A percentile compares a stretch with the other conserved stretches of the same genome.
These are phyloP conservation scores for Cyprinus carpio DNA, from an alignment of 2,113 vertebrate species.

Conservation along the genomic window DNA sequence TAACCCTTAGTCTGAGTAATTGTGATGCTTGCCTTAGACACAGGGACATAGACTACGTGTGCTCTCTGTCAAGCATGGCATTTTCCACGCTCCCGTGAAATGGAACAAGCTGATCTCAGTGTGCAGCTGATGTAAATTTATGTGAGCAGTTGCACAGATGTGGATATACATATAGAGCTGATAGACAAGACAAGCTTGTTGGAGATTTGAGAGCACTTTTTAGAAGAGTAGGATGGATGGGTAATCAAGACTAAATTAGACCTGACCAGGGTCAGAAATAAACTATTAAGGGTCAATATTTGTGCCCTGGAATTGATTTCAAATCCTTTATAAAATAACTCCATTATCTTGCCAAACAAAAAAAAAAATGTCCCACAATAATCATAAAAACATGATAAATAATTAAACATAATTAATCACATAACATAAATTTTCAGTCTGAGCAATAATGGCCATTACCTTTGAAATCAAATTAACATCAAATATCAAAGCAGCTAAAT, in stretches of 20 bases:
- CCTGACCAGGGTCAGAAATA: neutral
- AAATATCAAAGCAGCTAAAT: too few relatives aligned
- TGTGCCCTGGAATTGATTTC: neutral
- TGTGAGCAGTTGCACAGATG: neutral
- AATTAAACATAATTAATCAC: too few relatives aligned
- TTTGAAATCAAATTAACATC: too few relatives aligned
- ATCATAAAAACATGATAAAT: too few relatives aligned
- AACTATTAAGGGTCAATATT: neutral
- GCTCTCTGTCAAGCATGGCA: neutral
- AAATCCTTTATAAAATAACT: too few relatives aligned
- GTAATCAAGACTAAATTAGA: neutral
- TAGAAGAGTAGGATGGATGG: neutral
- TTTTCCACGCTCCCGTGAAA: slow-evolving; percentile 2
- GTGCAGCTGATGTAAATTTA: slow-evolving; percentile 10
- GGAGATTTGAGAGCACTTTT: slow-evolving; percentile 3
- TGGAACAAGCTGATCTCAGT: neutral
- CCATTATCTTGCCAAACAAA: too few relatives aligned
- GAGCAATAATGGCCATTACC: too few relatives aligned
- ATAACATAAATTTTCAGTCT: too few relatives aligned
- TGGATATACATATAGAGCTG: slow-evolving; percentile 1
- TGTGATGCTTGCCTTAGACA: slow-evolving; percentile 1
- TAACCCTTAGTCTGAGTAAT: neutral
- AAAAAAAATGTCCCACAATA: too few relatives aligned
- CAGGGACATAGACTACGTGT: neutral
- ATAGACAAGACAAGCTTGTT: neutral